A percentile compares a stretch with the other conserved stretches of the same genome.
These are phyloP conservation scores for Chascanopsetta lugubris DNA, from an alignment of 2,113 vertebrate genomes.

Conservation along the genomic window DNA sequence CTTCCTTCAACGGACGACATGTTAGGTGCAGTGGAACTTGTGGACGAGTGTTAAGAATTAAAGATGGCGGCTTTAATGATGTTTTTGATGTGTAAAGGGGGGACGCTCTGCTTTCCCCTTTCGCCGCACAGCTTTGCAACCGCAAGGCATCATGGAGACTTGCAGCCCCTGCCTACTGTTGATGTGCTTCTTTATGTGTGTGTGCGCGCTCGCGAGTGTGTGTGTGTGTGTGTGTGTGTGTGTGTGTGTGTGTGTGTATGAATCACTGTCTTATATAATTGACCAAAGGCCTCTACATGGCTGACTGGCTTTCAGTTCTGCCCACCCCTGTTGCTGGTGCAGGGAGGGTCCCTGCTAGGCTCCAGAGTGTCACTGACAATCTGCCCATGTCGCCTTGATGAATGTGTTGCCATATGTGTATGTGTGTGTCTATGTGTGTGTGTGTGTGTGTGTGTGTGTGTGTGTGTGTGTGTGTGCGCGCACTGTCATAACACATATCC, in stretches of 20 bases:
- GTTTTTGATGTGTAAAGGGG: constrained; percentile 29
- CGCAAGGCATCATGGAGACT: constrained; percentile 16
- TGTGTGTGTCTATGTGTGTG: not conserved
- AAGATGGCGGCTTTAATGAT: constrained; percentile 27
- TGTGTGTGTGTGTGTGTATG: constrained; percentile 40
- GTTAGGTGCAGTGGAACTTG: constrained; percentile 2
- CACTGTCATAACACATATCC: constrained; percentile 54
- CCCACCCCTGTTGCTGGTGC: constrained; percentile 62
- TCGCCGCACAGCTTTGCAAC: not conserved
- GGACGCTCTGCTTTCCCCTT: constrained; percentile 3
- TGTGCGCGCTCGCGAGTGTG: constrained; percentile 12
- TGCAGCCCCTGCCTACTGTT: constrained; percentile 28
- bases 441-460: constrained; percentile 19
- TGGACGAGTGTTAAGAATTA: constrained; percentile 10
- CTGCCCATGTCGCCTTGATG: constrained; percentile 73
- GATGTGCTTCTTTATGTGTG: constrained; percentile 20
- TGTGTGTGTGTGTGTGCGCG: not conserved
- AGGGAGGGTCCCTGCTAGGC: constrained; percentile 70
- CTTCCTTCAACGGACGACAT: not conserved
- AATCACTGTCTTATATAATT: constrained; percentile 74
- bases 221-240: constrained; percentile 18
- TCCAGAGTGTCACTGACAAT: constrained; percentile 75
- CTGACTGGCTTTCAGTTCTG: constrained; percentile 64
- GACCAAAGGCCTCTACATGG: constrained; percentile 67
- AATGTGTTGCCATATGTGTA: constrained; percentile 51